Evolutionary conservation across 2,888 invertebrate species (phyloP).

Genomic region (Pollenia labialis): DNA sequence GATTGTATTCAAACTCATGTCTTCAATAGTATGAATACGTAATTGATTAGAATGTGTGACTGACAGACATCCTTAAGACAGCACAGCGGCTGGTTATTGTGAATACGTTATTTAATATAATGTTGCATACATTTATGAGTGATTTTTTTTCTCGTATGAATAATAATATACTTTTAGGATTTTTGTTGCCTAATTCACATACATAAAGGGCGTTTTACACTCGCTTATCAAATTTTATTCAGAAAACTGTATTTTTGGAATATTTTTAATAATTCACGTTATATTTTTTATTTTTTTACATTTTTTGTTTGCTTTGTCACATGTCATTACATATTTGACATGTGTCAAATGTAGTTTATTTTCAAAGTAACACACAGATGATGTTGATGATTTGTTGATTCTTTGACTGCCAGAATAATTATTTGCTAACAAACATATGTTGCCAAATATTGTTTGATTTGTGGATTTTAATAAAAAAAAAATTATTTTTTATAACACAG

Average conservation of each 20-base stretch:
- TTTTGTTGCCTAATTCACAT: no score
- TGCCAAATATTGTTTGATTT: background rate
- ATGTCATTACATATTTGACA: slow-evolving; percentile 34
- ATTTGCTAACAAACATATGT: background rate
- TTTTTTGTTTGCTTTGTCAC: background rate
- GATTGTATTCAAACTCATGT: slow-evolving; percentile 8
- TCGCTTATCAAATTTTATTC: no score
- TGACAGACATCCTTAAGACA: slow-evolving; percentile 18
- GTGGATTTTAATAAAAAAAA: background rate
- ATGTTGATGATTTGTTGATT: slow-evolving; percentile 35
- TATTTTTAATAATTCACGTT: no score
- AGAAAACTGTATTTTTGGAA: no score
- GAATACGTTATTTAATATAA: background rate
- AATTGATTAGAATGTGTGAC: slow-evolving; percentile 49
- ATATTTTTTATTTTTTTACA: no score
- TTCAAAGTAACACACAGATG: slow-evolving; percentile 15
- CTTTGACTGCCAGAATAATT: background rate
- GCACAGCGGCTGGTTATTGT: slow-evolving; percentile 5
- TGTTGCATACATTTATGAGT: background rate
- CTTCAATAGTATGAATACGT: slow-evolving; percentile 34
- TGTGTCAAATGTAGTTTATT: slow-evolving; percentile 39
- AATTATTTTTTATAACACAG: background rate
- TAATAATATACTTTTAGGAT: no score
- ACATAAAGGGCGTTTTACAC: no score
- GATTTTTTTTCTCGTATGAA: no score